phyloP scores from a whole-genome alignment of 2,113 vertebrate genomes.

The Falco punctatus region DNA sequence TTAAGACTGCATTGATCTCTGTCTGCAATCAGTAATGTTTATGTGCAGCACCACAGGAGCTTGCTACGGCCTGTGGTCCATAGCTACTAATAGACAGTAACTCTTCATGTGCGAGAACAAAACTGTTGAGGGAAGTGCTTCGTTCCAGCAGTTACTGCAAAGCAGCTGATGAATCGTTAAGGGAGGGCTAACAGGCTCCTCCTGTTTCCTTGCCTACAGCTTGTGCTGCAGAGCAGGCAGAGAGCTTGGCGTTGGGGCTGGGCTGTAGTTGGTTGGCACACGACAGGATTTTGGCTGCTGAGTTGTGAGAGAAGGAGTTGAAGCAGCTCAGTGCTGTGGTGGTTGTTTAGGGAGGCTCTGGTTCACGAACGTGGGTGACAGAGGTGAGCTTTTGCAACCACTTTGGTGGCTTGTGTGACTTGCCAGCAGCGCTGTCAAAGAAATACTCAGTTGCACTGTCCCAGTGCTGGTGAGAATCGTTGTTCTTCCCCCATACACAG shows the following conservation, averaged over 20 bases:
- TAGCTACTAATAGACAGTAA: not conserved
- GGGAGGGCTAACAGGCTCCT: not conserved
- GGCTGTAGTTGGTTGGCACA: not conserved
- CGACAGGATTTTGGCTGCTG: not conserved
- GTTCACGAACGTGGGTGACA: fast-evolving
- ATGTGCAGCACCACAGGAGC: not conserved
- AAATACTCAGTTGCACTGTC: not conserved
- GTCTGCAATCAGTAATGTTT: not conserved
- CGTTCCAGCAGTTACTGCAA: not conserved
- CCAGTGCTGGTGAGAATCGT: not conserved
- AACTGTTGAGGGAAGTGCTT: not conserved
- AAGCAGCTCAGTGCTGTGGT: not conserved
- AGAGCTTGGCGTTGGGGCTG: not conserved
- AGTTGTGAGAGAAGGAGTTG: not conserved
- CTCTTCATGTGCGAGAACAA: not conserved
- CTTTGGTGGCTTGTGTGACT: not conserved
- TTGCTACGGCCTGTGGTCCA: not conserved
- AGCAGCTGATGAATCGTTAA: not conserved
- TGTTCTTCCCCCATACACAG: not conserved
- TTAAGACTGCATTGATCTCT: not conserved
- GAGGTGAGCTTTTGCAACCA: not conserved
- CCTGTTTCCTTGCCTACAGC: too few species aligned
- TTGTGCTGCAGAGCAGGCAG: not conserved
- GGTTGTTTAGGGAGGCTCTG: not conserved
- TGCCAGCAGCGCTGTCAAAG: not conserved